Base-by-base conservation (phyloP, 1,140 invertebrate species). In the Diachasmimorpha longicaudata region DNA sequence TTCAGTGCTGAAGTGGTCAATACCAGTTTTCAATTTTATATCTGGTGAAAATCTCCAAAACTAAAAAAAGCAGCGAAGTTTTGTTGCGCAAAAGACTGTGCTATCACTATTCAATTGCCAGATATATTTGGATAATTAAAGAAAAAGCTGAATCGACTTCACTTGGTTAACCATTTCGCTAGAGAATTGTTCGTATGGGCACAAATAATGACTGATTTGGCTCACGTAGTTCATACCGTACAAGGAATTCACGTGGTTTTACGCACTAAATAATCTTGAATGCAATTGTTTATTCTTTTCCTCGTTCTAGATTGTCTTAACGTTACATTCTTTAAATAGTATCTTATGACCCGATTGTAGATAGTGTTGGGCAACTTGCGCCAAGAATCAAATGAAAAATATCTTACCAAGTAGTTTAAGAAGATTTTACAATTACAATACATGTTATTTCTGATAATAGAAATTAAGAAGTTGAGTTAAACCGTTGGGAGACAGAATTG, bases 231-330 rank as follows among this genome's bases (percentile, higher is more conserved):
- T 63, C 23, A 25, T 25, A 23, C 58, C 23, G 58, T 63, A 63
- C 58, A 63, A 10, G 23, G 36, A 68, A 68, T 13, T 39, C n/a
- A 68, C 36, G 19, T 68, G 36, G n/a, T 68, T 42, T 68, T 68
- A 68, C 66, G 66, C 66, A 68, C 66, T 68, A 36, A 68, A 68
- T 68, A 68, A n/a, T 68, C 39, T 37, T 68, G 31, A 68, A 68
- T 6, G 25, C 13, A 63, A 68, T 68, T 19, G 13, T 37, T 68
- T 68, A 39, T 68, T 68, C 14, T 37, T 68, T 68, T 68, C n/a
- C 39, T 37, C 31, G 31, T 23, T 68, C 31, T 37, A 68, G 66
- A 68, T 63, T 63, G 4, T 63, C 58, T 63, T 25, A 63, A 63
- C 23, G 58, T 63, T 63, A 31, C 25, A 63, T 23, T 63, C 23